These are phyloP conservation scores for Etheostoma cragini DNA, from an alignment of 2,113 vertebrate genomes.

Conservation along the genomic window DNA sequence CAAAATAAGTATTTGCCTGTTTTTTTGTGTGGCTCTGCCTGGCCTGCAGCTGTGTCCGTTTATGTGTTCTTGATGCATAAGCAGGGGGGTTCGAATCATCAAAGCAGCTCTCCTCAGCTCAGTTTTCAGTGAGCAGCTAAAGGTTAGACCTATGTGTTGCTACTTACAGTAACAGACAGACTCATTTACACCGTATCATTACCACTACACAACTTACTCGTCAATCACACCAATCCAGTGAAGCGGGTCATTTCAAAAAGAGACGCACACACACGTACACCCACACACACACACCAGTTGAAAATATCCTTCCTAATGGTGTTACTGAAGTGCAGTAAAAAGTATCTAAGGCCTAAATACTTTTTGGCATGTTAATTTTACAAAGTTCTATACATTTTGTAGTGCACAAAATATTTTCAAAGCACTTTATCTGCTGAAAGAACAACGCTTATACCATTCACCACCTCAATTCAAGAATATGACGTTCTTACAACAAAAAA, in stretches of 20 bases:
- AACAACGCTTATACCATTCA: neutral
- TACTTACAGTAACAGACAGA: constrained; percentile 76
- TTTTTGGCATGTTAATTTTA: neutral
- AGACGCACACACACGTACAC: neutral
- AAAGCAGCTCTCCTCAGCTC: constrained; percentile 71
- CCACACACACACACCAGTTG: neutral
- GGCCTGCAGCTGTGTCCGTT: constrained; percentile 49
- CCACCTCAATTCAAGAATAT: neutral
- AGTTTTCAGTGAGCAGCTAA: constrained; percentile 79
- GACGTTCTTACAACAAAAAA: no score
- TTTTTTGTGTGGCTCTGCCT: constrained; percentile 47
- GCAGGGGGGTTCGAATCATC: constrained; percentile 66
- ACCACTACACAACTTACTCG: constrained; percentile 55
- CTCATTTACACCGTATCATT: constrained; percentile 63
- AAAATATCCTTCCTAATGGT: neutral
- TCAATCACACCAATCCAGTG: constrained; percentile 52
- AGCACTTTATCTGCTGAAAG: neutral
- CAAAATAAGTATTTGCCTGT: constrained; percentile 50
- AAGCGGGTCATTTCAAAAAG: constrained; percentile 33
- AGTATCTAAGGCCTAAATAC: neutral
- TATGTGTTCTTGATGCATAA: constrained; percentile 54
- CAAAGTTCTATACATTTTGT: neutral
- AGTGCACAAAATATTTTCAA: neutral
- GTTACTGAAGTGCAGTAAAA: neutral
- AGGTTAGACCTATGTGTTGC: constrained; percentile 82